These are phyloP conservation scores for Sarcophaga variegata DNA, from an alignment of 2,888 invertebrate species.

Conservation along the genomic window DNA sequence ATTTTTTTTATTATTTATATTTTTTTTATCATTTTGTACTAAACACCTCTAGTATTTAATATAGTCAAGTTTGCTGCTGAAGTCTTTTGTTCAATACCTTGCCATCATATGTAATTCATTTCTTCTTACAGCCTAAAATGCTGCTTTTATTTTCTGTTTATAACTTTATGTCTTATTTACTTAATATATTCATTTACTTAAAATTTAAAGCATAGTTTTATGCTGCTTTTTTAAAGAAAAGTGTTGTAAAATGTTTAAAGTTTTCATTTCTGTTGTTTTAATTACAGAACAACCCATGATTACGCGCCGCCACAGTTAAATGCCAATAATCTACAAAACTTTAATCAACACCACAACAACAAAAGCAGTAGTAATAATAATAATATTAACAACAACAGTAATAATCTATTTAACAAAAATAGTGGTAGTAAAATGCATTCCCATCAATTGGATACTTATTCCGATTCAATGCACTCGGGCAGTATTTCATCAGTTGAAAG, in stretches of 20 bases:
- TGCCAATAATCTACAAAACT: slow-evolving; percentile 68
- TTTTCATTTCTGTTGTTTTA: slow-evolving; percentile 24
- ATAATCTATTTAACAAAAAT: not conserved
- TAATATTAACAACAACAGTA: slow-evolving; percentile 66
- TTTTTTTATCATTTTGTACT: too few species aligned
- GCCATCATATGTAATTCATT: not conserved
- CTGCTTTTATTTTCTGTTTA: slow-evolving; percentile 13
- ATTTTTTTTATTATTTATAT: too few species aligned
- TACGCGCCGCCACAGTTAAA: slow-evolving; percentile 76
- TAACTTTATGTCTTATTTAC: not conserved
- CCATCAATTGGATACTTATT: slow-evolving; percentile 78
- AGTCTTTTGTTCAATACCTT: slow-evolving; percentile 51
- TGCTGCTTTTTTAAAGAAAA: slow-evolving; percentile 6
- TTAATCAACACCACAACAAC: slow-evolving; percentile 67
- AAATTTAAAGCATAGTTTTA: slow-evolving; percentile 41
- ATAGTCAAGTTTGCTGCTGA: slow-evolving; percentile 29
- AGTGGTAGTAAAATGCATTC: slow-evolving; percentile 78
- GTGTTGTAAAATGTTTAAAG: slow-evolving; percentile 34
- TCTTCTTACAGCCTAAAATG: slow-evolving; percentile 35
- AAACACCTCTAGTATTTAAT: not conserved
- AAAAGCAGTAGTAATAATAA: slow-evolving; percentile 54
- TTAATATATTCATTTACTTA: not conserved
- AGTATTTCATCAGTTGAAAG: slow-evolving; percentile 81
- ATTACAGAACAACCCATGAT: slow-evolving; percentile 78
- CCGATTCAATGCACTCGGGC: slow-evolving; percentile 79